Percentiles rank a stretch among this genome's conserved stretches.
Conservation (phyloP, 2,113 vertebrate genomes). For the Sinocyclocheilus maitianheensis region DNA sequence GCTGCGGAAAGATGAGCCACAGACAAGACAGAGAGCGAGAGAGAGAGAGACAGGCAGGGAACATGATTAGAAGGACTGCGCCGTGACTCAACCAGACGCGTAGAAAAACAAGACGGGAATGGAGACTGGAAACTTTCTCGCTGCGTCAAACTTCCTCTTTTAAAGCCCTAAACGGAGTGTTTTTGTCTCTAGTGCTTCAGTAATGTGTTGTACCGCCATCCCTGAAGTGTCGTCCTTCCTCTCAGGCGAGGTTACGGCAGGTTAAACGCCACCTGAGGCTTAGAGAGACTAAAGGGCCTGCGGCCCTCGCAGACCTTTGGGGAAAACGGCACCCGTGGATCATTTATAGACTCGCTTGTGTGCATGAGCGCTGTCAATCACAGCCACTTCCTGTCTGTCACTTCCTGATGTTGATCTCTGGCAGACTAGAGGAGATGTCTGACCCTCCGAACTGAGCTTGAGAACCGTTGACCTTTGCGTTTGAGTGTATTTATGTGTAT, state of each 20-base stretch:
- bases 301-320: neutral
- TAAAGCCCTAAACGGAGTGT: neutral
- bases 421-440: conserved; percentile 1
- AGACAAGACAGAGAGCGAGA: neutral
- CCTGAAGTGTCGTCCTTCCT: conserved; percentile 2
- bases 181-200: conserved; percentile 3
- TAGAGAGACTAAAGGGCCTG: neutral
- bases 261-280: conserved; percentile 1
- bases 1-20: conserved; percentile 39
- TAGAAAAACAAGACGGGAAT: conserved; percentile 23
- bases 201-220: neutral
- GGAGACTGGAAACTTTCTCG: conserved; percentile 27
- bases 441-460: neutral
- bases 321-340: neutral
- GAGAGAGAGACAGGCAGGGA: neutral
- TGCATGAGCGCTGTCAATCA: neutral
- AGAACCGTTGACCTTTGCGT: neutral
- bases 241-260: conserved; percentile 31
- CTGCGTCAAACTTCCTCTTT: neutral
- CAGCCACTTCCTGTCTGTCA: neutral
- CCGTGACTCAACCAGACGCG: conserved; percentile 22
- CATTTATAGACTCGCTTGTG: neutral
- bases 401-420: neutral
- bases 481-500: neutral
- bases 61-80: conserved; percentile 36